Evolutionary conservation across 2,888 invertebrate genomes (phyloP).

Genomic region (Lasioglossum villosulum): DNA sequence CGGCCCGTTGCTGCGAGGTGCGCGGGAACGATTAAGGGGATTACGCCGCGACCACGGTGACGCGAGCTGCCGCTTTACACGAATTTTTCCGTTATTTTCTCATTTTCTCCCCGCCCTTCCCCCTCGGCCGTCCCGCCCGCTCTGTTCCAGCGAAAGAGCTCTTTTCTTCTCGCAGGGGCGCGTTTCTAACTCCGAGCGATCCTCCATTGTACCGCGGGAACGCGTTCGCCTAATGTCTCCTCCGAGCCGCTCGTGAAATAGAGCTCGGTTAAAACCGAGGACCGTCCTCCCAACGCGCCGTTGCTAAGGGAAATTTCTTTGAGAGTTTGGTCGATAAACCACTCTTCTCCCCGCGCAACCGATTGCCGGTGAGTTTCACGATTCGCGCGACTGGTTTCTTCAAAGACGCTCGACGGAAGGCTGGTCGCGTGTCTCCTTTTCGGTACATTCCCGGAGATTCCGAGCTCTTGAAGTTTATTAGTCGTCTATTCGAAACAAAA

Average conservation of each 20-base stretch:
- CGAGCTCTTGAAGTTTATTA: not conserved
- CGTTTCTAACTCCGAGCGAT: conserved; percentile 38
- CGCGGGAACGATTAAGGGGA: conserved; percentile 35
- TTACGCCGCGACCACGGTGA: conserved; percentile 24
- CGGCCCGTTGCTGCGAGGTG: not conserved
- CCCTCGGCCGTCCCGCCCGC: not conserved
- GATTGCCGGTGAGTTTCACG: not conserved
- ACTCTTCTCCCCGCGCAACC: not conserved
- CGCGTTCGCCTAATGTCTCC: conserved; percentile 35
- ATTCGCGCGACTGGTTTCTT: not conserved
- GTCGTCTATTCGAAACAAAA: not conserved
- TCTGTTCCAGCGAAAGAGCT: conserved; percentile 40
- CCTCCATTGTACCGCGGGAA: conserved; percentile 47
- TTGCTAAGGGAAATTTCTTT: conserved; percentile 34
- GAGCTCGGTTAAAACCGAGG: conserved; percentile 16
- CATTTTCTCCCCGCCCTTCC: not conserved
- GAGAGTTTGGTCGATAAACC: conserved; percentile 14
- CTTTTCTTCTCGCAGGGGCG: conserved; percentile 11
- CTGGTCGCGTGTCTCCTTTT: conserved; percentile 11
- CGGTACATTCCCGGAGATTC: not conserved
- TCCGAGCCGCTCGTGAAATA: conserved; percentile 23
- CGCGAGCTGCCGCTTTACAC: not conserved
- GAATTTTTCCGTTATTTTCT: conserved; percentile 2
- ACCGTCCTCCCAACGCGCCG: conserved; percentile 7
- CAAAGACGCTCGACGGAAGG: not conserved